Evolutionary conservation across 2,113 vertebrate species (phyloP).

Genomic region (Lontra canadensis): DNA sequence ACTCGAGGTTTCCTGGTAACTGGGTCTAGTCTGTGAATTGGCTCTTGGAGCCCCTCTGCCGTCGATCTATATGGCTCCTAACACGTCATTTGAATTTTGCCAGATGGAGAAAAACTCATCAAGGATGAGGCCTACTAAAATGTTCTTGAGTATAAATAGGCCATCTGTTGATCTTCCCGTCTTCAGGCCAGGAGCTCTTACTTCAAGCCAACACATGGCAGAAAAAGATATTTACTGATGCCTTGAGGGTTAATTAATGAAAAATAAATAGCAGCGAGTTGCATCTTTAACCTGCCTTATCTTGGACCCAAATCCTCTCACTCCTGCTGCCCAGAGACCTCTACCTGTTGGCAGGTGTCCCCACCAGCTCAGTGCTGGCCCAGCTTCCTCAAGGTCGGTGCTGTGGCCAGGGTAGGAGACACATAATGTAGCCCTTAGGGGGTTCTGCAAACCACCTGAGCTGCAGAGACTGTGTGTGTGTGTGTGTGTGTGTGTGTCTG

Average conservation of each 20-base stretch:
- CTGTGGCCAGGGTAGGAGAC: background rate
- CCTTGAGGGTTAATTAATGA: background rate
- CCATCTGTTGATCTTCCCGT: background rate
- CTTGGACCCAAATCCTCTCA: background rate
- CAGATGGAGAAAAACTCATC: background rate
- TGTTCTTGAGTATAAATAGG: background rate
- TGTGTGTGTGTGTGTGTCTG: no score
- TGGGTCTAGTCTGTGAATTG: background rate
- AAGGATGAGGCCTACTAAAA: background rate
- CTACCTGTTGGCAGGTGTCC: background rate
- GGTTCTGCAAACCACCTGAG: background rate
- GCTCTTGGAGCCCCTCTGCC: background rate
- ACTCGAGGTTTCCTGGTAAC: background rate
- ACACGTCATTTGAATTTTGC: fast-evolving
- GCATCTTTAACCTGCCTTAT: background rate
- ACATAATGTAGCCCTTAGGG: background rate
- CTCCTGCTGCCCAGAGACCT: no score
- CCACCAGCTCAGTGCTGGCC: no score
- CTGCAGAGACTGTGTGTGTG: background rate
- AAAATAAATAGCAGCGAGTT: fast-evolving
- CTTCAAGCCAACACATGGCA: background rate
- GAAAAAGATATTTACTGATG: background rate
- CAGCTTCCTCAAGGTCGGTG: background rate
- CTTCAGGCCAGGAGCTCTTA: background rate
- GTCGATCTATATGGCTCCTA: background rate